Percentiles rank a stretch among this genome's conserved stretches.
phyloP scores from a whole-genome alignment of 1,140 invertebrate species.

The Scaptomyza hsui region DNA sequence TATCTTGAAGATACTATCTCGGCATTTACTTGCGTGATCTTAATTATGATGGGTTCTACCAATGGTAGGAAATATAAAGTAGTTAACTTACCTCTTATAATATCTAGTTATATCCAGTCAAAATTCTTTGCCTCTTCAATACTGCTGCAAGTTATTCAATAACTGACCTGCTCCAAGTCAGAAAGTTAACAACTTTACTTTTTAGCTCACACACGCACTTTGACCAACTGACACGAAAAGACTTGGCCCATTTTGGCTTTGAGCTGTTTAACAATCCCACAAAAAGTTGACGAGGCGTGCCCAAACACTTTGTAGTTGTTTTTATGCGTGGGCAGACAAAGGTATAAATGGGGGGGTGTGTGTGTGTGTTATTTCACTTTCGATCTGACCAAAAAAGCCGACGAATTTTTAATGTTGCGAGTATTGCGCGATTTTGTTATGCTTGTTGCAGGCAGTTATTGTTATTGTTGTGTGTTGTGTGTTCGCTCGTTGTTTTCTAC shows the following conservation, averaged over 20 bases:
- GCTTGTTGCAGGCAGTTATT: slow-evolving; percentile 36
- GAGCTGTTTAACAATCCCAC: slow-evolving; percentile 51
- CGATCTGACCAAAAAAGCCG: slow-evolving; percentile 40
- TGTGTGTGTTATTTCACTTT: slow-evolving; percentile 58
- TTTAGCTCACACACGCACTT: slow-evolving; percentile 57
- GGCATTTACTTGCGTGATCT: background rate
- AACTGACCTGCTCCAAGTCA: slow-evolving; percentile 61
- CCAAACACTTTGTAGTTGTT: slow-evolving; percentile 35
- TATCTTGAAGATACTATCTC: background rate
- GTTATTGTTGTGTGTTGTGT: slow-evolving; percentile 38
- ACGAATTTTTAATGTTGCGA: slow-evolving; percentile 35
- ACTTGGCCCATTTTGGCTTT: slow-evolving; percentile 62
- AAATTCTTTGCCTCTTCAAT: slow-evolving; percentile 14
- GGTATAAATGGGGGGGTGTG: too few species aligned
- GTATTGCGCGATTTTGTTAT: slow-evolving; percentile 72
- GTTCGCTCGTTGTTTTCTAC: slow-evolving; percentile 58
- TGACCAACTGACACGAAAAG: slow-evolving; percentile 70
- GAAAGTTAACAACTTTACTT: background rate
- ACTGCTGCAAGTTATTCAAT: background rate
- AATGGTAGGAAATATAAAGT: too few species aligned
- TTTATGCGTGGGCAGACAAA: background rate
- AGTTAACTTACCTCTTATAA: slow-evolving; percentile 21
- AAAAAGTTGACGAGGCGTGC: slow-evolving; percentile 74
- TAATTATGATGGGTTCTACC: background rate
- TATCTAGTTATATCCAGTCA: background rate